These are phyloP conservation scores for Spizaetus ornatus DNA, from an alignment of 2,113 vertebrate genomes.

Conservation along the genomic window DNA sequence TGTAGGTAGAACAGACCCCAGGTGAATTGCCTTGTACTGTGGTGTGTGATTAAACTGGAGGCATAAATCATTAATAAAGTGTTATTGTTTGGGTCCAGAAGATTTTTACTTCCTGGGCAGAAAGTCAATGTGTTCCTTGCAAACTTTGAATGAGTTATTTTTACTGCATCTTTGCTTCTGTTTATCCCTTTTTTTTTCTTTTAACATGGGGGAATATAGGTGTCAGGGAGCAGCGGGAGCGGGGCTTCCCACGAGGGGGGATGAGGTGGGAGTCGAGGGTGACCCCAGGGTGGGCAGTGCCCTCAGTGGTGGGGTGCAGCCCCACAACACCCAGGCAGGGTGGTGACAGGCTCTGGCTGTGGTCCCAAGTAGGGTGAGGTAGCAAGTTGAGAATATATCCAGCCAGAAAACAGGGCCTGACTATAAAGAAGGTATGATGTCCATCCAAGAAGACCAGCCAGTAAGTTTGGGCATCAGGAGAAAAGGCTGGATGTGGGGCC, in stretches of 20 bases:
- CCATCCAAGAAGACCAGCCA: neutral
- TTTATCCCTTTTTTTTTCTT: neutral
- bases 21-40: neutral
- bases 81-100: neutral
- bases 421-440: neutral
- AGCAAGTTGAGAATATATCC: neutral
- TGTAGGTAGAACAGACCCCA: neutral
- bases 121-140: neutral
- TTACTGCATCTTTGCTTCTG: neutral
- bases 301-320: neutral
- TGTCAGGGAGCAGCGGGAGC: neutral
- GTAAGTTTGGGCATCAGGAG: neutral
- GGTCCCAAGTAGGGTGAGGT: neutral
- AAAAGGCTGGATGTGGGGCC: neutral
- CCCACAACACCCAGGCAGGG: neutral
- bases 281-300: neutral
- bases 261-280: neutral
- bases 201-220: neutral
- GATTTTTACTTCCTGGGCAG: neutral
- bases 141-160: neutral
- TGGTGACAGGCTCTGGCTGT: neutral
- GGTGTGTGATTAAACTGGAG: neutral
- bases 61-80: neutral
- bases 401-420: neutral
- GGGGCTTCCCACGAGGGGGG: fast-evolving